These are phyloP conservation scores for Dicentrarchus labrax DNA, from an alignment of 2,113 vertebrate species.

Conservation along the genomic window DNA sequence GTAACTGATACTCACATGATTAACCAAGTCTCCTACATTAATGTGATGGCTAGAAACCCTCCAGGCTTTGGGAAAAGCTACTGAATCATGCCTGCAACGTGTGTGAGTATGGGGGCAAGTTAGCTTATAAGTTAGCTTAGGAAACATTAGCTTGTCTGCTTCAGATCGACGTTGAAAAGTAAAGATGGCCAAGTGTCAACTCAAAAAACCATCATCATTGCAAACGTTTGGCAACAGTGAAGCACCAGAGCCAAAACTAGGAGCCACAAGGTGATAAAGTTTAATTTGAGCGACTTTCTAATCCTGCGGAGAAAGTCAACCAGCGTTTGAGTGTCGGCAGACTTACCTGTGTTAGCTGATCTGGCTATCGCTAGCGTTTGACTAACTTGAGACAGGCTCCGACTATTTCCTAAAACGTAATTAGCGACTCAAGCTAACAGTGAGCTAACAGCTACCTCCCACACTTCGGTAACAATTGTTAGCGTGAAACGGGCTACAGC, in stretches of 20 bases:
- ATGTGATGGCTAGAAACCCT: background rate
- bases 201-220: background rate
- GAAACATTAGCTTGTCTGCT: slow-evolving; percentile 43
- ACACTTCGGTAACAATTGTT: slow-evolving; percentile 20
- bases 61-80: background rate
- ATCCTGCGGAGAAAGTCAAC: slow-evolving; percentile 36
- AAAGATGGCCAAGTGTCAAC: slow-evolving; percentile 59
- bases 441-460: slow-evolving; percentile 19
- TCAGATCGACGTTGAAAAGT: slow-evolving; percentile 53
- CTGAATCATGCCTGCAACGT: slow-evolving; percentile 36
- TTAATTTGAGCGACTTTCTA: background rate
- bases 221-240: background rate
- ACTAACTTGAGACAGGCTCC: slow-evolving; percentile 59
- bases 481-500: background rate
- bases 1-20: background rate
- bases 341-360: slow-evolving; percentile 43
- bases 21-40: background rate
- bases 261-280: background rate
- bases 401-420: slow-evolving; percentile 72
- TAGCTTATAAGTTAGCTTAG: slow-evolving; percentile 44
- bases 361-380: slow-evolving; percentile 47
- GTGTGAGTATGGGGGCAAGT: slow-evolving; percentile 18
- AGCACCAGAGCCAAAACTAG: background rate
- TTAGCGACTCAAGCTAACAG: slow-evolving; percentile 42
- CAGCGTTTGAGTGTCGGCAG: slow-evolving; percentile 3